Percentiles rank a stretch among this genome's conserved stretches.
Conservation (phyloP, 2,113 vertebrate genomes). For the Micronisus gabar region DNA sequence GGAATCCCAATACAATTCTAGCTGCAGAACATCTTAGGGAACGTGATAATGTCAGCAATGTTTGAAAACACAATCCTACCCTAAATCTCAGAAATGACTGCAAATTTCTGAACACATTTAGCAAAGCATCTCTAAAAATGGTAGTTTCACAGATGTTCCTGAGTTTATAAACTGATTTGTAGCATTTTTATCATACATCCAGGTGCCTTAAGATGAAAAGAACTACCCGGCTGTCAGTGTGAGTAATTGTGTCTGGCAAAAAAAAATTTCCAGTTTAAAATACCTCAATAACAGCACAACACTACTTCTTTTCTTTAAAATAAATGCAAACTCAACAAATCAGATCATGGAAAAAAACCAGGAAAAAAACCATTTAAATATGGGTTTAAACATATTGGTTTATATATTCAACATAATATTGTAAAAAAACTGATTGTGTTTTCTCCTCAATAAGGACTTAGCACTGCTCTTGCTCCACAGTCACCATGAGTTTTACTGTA, state of each 20-base stretch:
- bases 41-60: background rate
- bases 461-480: background rate
- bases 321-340: background rate
- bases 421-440: background rate
- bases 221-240: background rate
- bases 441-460: background rate
- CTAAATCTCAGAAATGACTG: background rate
- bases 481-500: background rate
- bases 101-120: background rate
- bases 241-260: background rate
- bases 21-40: background rate
- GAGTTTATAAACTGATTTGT: background rate
- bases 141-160: background rate
- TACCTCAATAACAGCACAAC: background rate
- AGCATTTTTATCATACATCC: background rate
- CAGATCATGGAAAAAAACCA: background rate
- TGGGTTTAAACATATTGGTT: background rate
- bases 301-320: background rate
- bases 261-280: background rate
- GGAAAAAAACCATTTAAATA: background rate
- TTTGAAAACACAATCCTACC: background rate
- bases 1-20: background rate
- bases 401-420: background rate
- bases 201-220: background rate
- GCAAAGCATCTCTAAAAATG: background rate